Evolutionary conservation across 2,888 invertebrate genomes (phyloP).

Genomic region (Phortica magna): DNA sequence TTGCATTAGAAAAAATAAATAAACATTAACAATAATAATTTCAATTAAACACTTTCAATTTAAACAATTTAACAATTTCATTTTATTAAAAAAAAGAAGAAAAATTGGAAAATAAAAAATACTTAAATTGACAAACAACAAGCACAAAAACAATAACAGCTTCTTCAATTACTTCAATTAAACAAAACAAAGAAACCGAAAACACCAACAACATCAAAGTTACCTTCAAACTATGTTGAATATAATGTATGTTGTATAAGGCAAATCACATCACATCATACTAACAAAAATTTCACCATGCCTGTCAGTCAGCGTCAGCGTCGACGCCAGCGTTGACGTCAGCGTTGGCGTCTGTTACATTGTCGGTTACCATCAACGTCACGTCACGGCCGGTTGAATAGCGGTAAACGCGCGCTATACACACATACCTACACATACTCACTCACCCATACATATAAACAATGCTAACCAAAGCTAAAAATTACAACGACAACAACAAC

Average conservation of each 20-base stretch:
- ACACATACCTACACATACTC: slow-evolving; percentile 18
- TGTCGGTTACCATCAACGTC: neutral
- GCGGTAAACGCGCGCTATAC: slow-evolving; percentile 41
- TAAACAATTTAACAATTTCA: too few species aligned
- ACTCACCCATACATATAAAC: slow-evolving; percentile 32
- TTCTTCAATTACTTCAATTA: neutral
- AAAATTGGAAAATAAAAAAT: slow-evolving; percentile 6
- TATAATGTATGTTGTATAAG: too few species aligned
- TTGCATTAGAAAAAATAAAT: too few species aligned
- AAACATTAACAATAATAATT: too few species aligned
- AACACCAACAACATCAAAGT: slow-evolving; percentile 30
- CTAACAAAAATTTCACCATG: too few species aligned
- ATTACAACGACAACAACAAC: neutral
- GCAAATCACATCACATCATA: too few species aligned
- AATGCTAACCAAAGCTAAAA: slow-evolving; percentile 26
- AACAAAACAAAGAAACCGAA: slow-evolving; percentile 36
- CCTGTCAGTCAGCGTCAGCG: slow-evolving; percentile 39
- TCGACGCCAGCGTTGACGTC: slow-evolving; percentile 41
- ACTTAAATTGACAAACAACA: slow-evolving; percentile 4
- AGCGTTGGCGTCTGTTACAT: slow-evolving; percentile 6
- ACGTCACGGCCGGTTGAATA: slow-evolving; percentile 5
- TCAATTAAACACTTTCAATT: too few species aligned
- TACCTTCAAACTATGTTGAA: neutral
- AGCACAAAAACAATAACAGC: slow-evolving; percentile 28
- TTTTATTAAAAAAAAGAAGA: neutral